Conservation (phyloP, 2,113 vertebrate genomes). For the Castor canadensis region DNA sequence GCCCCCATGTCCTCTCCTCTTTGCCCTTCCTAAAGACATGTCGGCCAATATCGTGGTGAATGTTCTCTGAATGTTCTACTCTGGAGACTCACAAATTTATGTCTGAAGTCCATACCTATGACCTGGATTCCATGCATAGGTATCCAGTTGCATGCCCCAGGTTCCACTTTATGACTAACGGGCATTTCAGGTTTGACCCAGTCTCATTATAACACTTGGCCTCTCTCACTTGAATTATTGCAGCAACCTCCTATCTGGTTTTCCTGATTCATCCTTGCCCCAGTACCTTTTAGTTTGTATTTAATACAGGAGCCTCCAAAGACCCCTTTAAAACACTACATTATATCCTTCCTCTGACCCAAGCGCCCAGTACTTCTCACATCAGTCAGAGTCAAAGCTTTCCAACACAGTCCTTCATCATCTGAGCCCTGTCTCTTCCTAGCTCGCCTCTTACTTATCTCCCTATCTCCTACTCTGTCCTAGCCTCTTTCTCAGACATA, state of each 20-base stretch:
- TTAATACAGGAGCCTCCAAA: background rate
- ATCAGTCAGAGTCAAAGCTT: background rate
- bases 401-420: background rate
- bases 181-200: background rate
- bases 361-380: background rate
- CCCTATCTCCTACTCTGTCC: too few relatives aligned
- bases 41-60: background rate
- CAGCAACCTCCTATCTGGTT: background rate
- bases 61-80: background rate
- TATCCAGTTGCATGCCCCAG: background rate
- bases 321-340: background rate
- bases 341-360: background rate
- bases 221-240: background rate
- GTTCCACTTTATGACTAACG: background rate
- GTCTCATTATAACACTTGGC: background rate
- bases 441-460: background rate
- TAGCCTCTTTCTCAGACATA: background rate
- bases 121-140: too few relatives aligned
- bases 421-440: background rate
- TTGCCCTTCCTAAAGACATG: background rate
- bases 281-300: fast-evolving
- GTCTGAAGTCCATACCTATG: background rate
- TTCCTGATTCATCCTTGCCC: background rate
- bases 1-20: background rate
- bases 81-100: background rate